phyloP scores from a whole-genome alignment of 2,113 vertebrate species.

The Arvicanthis niloticus region DNA sequence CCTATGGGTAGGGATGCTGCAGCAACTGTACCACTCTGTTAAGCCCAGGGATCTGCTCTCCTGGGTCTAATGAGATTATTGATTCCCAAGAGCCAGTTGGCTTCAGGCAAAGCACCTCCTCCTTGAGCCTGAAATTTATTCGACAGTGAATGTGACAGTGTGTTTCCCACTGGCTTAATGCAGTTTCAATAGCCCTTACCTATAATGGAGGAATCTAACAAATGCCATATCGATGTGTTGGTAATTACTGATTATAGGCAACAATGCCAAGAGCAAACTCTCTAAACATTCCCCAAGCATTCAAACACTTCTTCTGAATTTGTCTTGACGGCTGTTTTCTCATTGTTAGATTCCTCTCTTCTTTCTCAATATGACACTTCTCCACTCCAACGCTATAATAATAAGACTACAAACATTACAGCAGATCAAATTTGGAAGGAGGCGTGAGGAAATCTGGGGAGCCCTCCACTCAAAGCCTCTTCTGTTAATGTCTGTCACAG shows the following conservation, averaged over 20 bases:
- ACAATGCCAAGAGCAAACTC: slow-evolving; percentile 38
- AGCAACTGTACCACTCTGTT: not conserved
- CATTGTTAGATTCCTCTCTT: slow-evolving; percentile 58
- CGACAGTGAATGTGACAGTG: not conserved
- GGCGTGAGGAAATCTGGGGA: slow-evolving; percentile 65
- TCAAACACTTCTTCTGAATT: slow-evolving; percentile 43
- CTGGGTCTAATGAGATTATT: slow-evolving; percentile 47
- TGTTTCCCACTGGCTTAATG: slow-evolving; percentile 43
- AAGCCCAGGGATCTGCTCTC: slow-evolving; percentile 9
- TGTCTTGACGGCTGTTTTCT: slow-evolving; percentile 60
- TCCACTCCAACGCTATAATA: slow-evolving; percentile 53
- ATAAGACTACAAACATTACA: slow-evolving; percentile 60
- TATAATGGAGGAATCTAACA: slow-evolving; percentile 59
- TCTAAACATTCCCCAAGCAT: slow-evolving; percentile 39
- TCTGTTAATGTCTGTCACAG: slow-evolving; percentile 68
- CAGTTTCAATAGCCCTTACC: slow-evolving; percentile 47
- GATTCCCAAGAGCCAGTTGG: slow-evolving; percentile 53
- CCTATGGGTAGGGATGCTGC: slow-evolving; percentile 12
- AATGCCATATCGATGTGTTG: slow-evolving; percentile 50
- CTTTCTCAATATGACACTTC: slow-evolving; percentile 44
- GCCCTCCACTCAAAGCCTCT: slow-evolving; percentile 62
- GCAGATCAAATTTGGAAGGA: slow-evolving; percentile 50
- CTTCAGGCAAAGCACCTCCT: slow-evolving; percentile 51
- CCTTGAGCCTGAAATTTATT: slow-evolving; percentile 50
- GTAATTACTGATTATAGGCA: slow-evolving; percentile 66